Evolutionary conservation across 2,113 vertebrate species (phyloP), one percentile per base, ranked within the genome.

Genomic region (Sigmodon hispidus): DNA sequence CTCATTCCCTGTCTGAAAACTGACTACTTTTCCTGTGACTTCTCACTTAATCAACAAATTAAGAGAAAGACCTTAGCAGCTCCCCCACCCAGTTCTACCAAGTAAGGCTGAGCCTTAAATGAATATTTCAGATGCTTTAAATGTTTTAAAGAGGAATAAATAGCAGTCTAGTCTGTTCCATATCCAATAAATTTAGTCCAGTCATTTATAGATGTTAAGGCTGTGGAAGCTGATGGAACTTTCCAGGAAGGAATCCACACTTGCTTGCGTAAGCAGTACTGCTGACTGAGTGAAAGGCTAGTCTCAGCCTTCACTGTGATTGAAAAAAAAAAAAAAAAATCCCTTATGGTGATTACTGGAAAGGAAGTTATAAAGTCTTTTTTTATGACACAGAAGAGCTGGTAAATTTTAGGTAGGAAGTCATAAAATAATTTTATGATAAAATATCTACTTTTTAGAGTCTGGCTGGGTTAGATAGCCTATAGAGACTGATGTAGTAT

Each of bases 371-470:
- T 77, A 80, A 89, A 55, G 7, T 67, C 43, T 34, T 67, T 19
- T 95, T 81, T 85, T 52, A 86, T 86, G 55, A n/a, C 50, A 72
- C 77, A 75, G 48, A 87, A 92, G 79, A 95, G 93, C 85, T 95
- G 83, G 83, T 87, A 72, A 95, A 79, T 92, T 94, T 87, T 89
- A 94, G 57, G 45, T 67, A 95, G 92, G 86, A 94, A 91, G 87
- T 91, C 65, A 87, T 92, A 93, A 96, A 92, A 63, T 91, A 48
- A 77, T 77, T 96, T 96, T 85, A 94, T 34, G 93, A 45, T 96
- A 80, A 72, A 91, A 84, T 45, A 67, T 48, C 21, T 57, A 59
- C 34, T 76, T 91, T 97, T 95, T 75, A 84, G 52, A 84, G 69
- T 72, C 43, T 83, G 8, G 10, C 85, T 91, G 43, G 22, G 57